Base-by-base conservation (phyloP, 2,888 invertebrate genomes). In the Cosmopolites sordidus region DNA sequence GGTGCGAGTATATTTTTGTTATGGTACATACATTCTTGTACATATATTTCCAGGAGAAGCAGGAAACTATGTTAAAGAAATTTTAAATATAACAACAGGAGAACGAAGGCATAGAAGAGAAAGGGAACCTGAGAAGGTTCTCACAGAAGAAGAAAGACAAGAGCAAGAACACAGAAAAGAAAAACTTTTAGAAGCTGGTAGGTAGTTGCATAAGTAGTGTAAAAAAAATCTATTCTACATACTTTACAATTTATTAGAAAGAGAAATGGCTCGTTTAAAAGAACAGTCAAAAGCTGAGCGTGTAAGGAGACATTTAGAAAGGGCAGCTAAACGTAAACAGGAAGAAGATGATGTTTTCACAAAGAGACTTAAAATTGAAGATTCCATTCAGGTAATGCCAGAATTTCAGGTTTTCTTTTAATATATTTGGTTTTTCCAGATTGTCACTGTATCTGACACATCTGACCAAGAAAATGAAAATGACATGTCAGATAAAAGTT, bases 251-350 rank as follows among this genome's bases (percentile, higher is more conserved):
- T 27, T 62, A 74, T 14, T 62, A 76, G 87, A 86, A 65, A 76
- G 88, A 22, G 86, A 90, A 75, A 88, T 85, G 81, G 86, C 85
- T 1, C 80, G 87, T 62, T 80, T 88, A 48, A 89, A 89, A 71
- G 84, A 89, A 69, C 83, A 83, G 47, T 86, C 87, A 0, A 78
- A 86, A 16, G 79, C 80, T 48, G 89, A 89, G 68, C 71, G 89
- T 12, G 87, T 88, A 70, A 84, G 88, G 0, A 78, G 90, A 11
- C 80, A 89, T 39, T 50, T 69, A 61, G 69, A 71, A 63, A 66
- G 72, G 64, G 70, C 71, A 65, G 62, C 72, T 2, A 73, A 73
- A 59, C 60, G 72, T 2, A 73, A 72, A 59, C 71, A 69, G 59
- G 70, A 68, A 42, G 71, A 65, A 46, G 69, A 63, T 54, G 69